Conservation (phyloP, 2,888 invertebrate species). For the Chironomus tentans region DNA sequence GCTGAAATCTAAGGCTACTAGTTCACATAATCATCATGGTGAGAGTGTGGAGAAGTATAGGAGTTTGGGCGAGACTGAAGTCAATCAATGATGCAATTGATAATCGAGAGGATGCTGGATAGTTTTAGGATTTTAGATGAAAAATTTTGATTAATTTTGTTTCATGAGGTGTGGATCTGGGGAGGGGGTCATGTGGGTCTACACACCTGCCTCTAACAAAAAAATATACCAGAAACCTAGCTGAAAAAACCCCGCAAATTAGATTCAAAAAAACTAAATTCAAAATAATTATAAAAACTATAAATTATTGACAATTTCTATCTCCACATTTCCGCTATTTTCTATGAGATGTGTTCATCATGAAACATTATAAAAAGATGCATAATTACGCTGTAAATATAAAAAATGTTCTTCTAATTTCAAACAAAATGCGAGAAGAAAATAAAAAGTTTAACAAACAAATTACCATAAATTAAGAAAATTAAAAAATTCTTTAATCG, state of each 20-base stretch:
- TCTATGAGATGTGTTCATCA: no score
- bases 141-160: no score
- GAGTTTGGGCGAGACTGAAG: neutral
- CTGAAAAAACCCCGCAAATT: no score
- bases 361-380: no score
- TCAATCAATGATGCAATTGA: neutral
- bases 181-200: no score
- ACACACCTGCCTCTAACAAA: no score
- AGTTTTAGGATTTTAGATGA: neutral
- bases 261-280: no score
- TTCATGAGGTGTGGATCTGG: no score
- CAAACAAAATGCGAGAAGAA: neutral
- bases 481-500: neutral
- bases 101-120: neutral
- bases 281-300: no score
- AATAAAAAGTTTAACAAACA: neutral
- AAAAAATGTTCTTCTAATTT: neutral
- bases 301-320: no score
- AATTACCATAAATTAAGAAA: neutral
- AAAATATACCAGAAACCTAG: no score
- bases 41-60: neutral
- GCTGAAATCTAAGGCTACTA: slow-evolving; percentile 78
- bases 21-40: slow-evolving; percentile 31
- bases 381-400: neutral
- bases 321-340: no score